Conservation (phyloP, 1,140 invertebrate species). For the Telenomus remus region DNA sequence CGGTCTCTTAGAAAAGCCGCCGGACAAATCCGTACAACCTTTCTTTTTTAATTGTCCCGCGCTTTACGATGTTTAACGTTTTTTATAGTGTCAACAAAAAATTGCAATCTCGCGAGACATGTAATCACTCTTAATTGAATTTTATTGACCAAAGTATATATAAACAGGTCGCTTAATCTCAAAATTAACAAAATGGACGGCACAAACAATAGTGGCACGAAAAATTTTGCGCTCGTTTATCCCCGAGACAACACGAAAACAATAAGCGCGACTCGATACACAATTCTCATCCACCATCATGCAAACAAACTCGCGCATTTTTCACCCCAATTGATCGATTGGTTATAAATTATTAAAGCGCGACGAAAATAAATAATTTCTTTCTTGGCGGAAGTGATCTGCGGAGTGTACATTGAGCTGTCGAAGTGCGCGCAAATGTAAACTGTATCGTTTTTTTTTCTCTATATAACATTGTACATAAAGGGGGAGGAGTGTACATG, state of each 20-base stretch:
- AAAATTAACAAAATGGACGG: slow-evolving; percentile 14
- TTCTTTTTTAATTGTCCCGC: slow-evolving; percentile 31
- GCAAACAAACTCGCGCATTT: neutral
- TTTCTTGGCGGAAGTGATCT: neutral
- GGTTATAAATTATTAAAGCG: neutral
- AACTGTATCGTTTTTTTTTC: slow-evolving; percentile 20
- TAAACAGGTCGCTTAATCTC: slow-evolving; percentile 1
- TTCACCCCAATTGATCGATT: neutral
- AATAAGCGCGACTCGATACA: neutral
- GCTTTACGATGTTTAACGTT: slow-evolving; percentile 16
- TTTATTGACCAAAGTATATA: slow-evolving; percentile 9
- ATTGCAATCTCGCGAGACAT: slow-evolving; percentile 3
- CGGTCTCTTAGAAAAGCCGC: neutral
- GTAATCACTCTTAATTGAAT: slow-evolving; percentile 29
- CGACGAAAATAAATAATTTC: neutral
- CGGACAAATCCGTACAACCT: slow-evolving; percentile 1
- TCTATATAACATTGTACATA: neutral
- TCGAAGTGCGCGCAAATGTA: neutral
- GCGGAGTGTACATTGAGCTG: neutral
- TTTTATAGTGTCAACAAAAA: slow-evolving; percentile 18
- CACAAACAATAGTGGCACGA: neutral
- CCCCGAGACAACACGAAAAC: neutral
- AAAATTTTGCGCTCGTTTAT: neutral
- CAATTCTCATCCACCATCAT: neutral
- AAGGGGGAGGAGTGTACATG: slow-evolving; percentile 17